Evolutionary conservation across 2,113 vertebrate species (phyloP), one percentile per base, ranked within the genome.

Genomic region (Passer domesticus): DNA sequence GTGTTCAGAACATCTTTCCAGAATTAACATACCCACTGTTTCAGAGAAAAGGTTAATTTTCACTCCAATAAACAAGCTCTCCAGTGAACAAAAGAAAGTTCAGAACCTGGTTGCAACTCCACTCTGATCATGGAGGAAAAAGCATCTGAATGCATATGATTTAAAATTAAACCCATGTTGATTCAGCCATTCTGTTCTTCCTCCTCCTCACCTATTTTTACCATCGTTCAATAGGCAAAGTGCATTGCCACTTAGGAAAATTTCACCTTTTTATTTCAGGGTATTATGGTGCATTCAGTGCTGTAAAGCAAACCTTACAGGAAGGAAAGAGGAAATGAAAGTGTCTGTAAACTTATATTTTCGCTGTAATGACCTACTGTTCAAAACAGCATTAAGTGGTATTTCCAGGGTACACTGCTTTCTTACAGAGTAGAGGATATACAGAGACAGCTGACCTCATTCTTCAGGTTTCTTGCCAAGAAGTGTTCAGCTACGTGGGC

Each of bases 401-500:
- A 77, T 69, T 88, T 88, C 52, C 44, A 85, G 10, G 39, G 47
- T 43, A 60, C 1, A 3, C 27, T 52, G 72, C 43, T 63, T 95
- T 91, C 49, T 81, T 74, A 77, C 15, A 62, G 66, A 92, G 46
- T 13, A 87, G 58, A 68, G 28, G 63, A 95, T 86, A 83, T 18
- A 89, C 11, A 90, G 74, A 91, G 64, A 88, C 47, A 39, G 63
- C 98, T 98, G 68, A 99, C 99, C 99, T 99, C 99, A 22, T 99
- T 99, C 94, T 99, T 99, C 98, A 99, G 98, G 97, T 99, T 99
- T 67, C 99, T 98, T 70, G 98, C 99, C 98, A 99, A 96, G 98
- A 99, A 99, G 98, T 99, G 99, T 97, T 99, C 99, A 3, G 99
- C 99, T 41, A 99, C 99, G 2, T 99, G 99, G 10, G 99, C 99